A percentile compares a stretch with the other conserved stretches of the same genome.
phyloP scores from a whole-genome alignment of 1,140 invertebrate genomes.

The Scaptodrosophila lebanonensis region DNA sequence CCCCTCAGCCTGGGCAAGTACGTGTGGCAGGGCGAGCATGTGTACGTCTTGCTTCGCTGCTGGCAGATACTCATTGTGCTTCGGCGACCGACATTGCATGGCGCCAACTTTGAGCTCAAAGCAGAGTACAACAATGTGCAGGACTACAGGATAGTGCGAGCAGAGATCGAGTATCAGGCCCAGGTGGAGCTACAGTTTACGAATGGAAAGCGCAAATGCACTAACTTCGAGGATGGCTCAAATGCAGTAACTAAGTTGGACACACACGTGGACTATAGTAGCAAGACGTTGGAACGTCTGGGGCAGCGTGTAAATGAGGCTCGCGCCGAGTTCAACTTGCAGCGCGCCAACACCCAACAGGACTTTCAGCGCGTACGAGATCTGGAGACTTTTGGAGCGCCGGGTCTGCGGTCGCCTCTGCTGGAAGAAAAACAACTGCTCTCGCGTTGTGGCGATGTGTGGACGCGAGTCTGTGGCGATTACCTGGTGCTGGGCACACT shows the following conservation, averaged over 20 bases:
- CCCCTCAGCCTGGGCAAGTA: slow-evolving; percentile 45
- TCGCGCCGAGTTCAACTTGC: slow-evolving; percentile 31
- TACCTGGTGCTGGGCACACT: slow-evolving; percentile 36
- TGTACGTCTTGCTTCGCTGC: slow-evolving; percentile 47
- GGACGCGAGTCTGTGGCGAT: slow-evolving; percentile 48
- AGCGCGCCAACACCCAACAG: slow-evolving; percentile 37
- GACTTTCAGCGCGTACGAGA: slow-evolving; percentile 32
- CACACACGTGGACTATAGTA: background rate
- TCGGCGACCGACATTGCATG: slow-evolving; percentile 22
- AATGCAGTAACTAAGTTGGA: background rate
- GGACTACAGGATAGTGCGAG: slow-evolving; percentile 24
- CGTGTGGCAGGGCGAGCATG: slow-evolving; percentile 32
- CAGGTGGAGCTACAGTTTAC: slow-evolving; percentile 43
- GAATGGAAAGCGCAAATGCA: slow-evolving; percentile 35
- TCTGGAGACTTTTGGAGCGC: slow-evolving; percentile 27
- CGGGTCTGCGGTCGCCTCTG: slow-evolving; percentile 37
- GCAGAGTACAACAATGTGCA: slow-evolving; percentile 27
- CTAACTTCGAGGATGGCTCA: slow-evolving; percentile 33
- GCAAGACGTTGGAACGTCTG: slow-evolving; percentile 24
- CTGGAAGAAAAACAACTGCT: slow-evolving; percentile 56
- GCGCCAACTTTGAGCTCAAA: slow-evolving; percentile 29
- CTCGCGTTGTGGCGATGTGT: slow-evolving; percentile 48
- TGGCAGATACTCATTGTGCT: slow-evolving; percentile 44
- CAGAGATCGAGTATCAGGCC: slow-evolving; percentile 42
- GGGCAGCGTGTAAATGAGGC: slow-evolving; percentile 33